Evolutionary conservation across 2,113 vertebrate genomes (phyloP), one percentile per base, ranked within the genome.

Genomic region (Prionailurus viverrinus): DNA sequence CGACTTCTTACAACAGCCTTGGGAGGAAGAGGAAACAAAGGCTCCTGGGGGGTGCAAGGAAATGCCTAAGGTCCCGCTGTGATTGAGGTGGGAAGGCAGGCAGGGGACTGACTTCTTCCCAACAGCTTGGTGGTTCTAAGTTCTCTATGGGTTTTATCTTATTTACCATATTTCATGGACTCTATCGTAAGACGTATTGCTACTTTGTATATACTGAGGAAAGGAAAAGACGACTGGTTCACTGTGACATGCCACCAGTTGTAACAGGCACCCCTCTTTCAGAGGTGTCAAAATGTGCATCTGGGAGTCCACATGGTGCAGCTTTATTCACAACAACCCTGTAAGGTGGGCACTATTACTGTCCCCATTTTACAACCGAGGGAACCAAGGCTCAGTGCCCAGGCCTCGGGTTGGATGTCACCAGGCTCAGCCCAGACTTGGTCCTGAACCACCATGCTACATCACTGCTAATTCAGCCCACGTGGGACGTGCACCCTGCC

Each of bases 401-500:
- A 58, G 51, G 14, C 39, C 81, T 87, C 11, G 0, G 79, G 15
- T 41, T 29, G 92, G 88, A 95, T 3, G 23, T 39, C 45, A 36
- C 23, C 12, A 55, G 63, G 36, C 36, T 48, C 48, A 18, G 33
- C 16, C 55, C 61, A 79, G 51, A 19, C 39, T 39, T 4, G 23
- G 36, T 19, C 78, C 78, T 74, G 48, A 36, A 39, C n/a, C 53
- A 29, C 36, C 3, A 3, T 10, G 39, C 68, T 33, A 29, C 4
- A 4, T 8, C n/a, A 18, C n/a, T 0, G 15, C 74, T 41, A 29
- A 36, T 13, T 12, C 23, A 61, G 31, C n/a, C 23, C 55, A 10
- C 0, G 0, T 33, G 65, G 29, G 29, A 10, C 3, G 8, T 0
- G 4, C 0, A 25, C 33, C 33, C 36, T 11, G 53, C 41, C 48